Percentiles rank a stretch among this genome's conserved stretches.
Evolutionary conservation across 1,140 invertebrate species (phyloP).

Genomic region (Gryllus bimaculatus): DNA sequence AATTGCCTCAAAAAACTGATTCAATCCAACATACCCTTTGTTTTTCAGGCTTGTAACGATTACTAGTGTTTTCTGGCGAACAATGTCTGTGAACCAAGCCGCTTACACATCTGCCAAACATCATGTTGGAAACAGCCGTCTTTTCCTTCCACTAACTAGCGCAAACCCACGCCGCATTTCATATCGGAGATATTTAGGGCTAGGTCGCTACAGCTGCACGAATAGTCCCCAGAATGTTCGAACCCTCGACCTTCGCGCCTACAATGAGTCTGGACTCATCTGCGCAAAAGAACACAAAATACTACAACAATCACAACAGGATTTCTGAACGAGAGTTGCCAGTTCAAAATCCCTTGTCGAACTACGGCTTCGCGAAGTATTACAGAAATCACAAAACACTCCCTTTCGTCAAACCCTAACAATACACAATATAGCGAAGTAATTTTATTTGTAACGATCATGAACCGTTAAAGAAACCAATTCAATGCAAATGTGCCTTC

Average conservation of each 20-base stretch:
- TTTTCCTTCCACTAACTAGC: constrained; percentile 92
- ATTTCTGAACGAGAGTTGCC: not conserved
- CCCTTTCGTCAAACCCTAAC: not conserved
- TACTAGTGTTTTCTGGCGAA: constrained; percentile 92
- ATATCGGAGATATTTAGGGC: not conserved
- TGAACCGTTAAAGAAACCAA: too few relatives aligned
- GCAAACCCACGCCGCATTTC: constrained; percentile 81
- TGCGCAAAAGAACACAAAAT: not conserved
- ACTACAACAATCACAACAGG: not conserved
- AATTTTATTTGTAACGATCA: not conserved
- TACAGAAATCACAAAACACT: not conserved
- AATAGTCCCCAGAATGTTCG: not conserved
- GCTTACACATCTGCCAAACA: constrained; percentile 94
- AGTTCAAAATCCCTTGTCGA: not conserved
- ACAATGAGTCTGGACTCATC: not conserved
- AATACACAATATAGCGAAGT: not conserved
- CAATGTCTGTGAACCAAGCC: constrained; percentile 91
- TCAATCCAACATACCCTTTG: constrained; percentile 55
- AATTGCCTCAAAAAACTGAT: not conserved
- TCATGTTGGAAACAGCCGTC: constrained; percentile 99
- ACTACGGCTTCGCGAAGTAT: not conserved
- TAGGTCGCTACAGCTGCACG: not conserved
- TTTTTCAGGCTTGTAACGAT: constrained; percentile 82
- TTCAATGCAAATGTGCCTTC: too few relatives aligned
- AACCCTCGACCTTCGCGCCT: constrained; percentile 12